Evolutionary conservation across 2,113 vertebrate genomes (phyloP), one percentile per base, ranked within the genome.

Genomic region (Varanus komodoensis): DNA sequence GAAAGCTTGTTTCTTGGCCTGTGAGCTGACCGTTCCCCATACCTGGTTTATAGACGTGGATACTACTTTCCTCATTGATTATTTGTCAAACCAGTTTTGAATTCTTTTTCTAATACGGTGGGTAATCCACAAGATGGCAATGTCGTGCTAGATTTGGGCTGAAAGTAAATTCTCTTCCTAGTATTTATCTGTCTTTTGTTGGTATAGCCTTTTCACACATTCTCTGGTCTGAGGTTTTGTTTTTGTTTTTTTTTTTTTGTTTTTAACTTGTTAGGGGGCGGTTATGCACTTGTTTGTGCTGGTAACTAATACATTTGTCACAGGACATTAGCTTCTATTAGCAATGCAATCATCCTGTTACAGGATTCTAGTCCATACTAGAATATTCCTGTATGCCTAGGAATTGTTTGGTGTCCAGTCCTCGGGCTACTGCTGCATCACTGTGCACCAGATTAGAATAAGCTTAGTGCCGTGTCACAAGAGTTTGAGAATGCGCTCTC

Each of bases 61-160:
- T 52, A 21, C 32, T 87, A 19, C 29, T 78, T 67, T 79, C n/a
- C 32, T 44, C 15, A 57, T 27, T 50, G 3, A 64, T 15, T 8
- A 0, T 15, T 88, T 89, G 77, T 87, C 9, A 0, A 0, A 0
- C 9, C 34, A 21, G 21, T 9, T 68, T 34, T 86, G 27, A 87
- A 85, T 84, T 82, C 74, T 25, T 57, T 85, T 83, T 32, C 50
- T 91, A 74, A 19, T 23, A 86, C 52, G 68, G 87, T 71, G 8
- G 83, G 50, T 0, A 5, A 21, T 54, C 91, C 96, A 93, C 93
- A 87, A 94, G 96, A 94, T 95, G 96, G 95, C 94, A 96, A 50
- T 90, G 73, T 96, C 92, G 82, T 93, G 84, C 74, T 95, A 90
- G 91, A 87, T 85, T 81, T 94, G 1, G 75, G 11, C 29, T 32